Conservation (phyloP, 1,140 invertebrate species). For the Drosophila arizonae region DNA sequence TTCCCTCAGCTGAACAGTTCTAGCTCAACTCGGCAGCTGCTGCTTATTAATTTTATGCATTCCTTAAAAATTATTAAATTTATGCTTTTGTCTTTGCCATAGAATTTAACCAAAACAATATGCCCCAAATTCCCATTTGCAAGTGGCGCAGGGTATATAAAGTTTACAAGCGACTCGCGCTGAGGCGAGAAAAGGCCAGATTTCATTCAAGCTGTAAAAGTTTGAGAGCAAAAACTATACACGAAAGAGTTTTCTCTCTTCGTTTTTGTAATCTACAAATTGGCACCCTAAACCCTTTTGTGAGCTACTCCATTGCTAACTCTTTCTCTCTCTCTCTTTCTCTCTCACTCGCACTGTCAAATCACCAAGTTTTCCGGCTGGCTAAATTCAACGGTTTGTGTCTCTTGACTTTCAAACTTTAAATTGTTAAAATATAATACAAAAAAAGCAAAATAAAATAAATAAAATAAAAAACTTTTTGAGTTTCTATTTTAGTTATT, state of each 20-base stretch:
- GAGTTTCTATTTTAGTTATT: background rate
- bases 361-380: conserved; percentile 50
- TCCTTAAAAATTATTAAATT: too few species aligned
- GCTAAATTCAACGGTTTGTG: conserved; percentile 43
- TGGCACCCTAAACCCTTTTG: conserved; percentile 59
- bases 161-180: background rate
- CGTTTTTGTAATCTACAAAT: conserved; percentile 60
- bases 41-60: too few species aligned
- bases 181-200: conserved; percentile 6
- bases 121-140: too few species aligned
- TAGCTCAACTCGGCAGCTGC: too few species aligned
- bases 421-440: conserved; percentile 38
- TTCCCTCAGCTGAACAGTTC: too few species aligned
- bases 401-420: conserved; percentile 50
- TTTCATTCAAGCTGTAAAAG: conserved; percentile 9
- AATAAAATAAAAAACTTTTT: conserved; percentile 10
- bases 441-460: conserved; percentile 1
- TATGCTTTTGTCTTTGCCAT: too few species aligned
- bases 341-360: conserved; percentile 26
- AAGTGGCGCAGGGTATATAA: background rate
- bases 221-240: conserved; percentile 15
- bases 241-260: conserved; percentile 14
- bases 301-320: background rate
- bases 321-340: background rate
- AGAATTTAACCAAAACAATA: too few species aligned